These are phyloP conservation scores for Mythimna ferrago DNA, from an alignment of 2,888 invertebrate genomes.

Conservation along the genomic window DNA sequence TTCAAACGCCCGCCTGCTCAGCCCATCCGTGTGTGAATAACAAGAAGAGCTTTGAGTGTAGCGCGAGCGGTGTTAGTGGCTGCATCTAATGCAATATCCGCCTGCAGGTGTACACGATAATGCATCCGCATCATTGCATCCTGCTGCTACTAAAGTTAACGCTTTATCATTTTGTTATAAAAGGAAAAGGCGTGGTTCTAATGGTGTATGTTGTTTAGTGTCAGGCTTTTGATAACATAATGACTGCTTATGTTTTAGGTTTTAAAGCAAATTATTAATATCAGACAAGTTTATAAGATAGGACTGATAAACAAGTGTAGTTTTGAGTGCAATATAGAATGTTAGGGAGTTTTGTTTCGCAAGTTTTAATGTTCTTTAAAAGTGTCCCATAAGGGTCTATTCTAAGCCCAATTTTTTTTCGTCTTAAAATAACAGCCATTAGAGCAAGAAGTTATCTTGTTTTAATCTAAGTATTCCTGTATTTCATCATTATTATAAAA, in stretches of 20 bases:
- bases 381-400: conserved; percentile 25
- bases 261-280: not conserved
- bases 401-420: not conserved
- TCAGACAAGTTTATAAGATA: not conserved
- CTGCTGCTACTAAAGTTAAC: conserved; percentile 58
- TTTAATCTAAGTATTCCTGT: not conserved
- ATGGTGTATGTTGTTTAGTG: conserved; percentile 35
- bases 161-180: conserved; percentile 58
- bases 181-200: conserved; percentile 49
- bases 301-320: not conserved
- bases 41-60: conserved; percentile 75
- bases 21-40: conserved; percentile 65
- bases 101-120: conserved; percentile 80
- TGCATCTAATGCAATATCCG: conserved; percentile 88
- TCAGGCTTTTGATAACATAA: conserved; percentile 40
- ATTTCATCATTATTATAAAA: not conserved
- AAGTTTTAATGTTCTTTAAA: not conserved
- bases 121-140: conserved; percentile 76
- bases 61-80: conserved; percentile 72
- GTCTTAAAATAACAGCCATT: no score
- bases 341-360: not conserved
- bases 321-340: not conserved
- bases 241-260: not conserved
- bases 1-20: conserved; percentile 68
- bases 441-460: not conserved